Evolutionary conservation across 2,888 invertebrate genomes (phyloP).

Genomic region (Ichneumoninae sp.): DNA sequence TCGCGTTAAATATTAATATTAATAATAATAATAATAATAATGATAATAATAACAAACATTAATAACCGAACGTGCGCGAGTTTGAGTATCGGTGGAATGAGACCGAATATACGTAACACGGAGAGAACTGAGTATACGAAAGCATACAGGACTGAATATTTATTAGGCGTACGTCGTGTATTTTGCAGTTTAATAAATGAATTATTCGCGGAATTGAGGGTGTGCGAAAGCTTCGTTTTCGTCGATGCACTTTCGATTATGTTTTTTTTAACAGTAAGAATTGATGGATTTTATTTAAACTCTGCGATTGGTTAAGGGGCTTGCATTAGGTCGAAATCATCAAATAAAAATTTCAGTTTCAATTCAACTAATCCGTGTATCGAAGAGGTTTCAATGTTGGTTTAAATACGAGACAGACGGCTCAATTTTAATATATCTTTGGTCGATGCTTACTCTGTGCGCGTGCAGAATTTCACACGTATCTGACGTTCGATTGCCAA

Average conservation of each 20-base stretch:
- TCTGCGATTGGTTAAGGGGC: background rate
- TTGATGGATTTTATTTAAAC: constrained; percentile 3
- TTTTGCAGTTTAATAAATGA: constrained; percentile 51
- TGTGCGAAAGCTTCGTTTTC: constrained; percentile 8
- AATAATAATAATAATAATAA: constrained; percentile 32
- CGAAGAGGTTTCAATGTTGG: constrained; percentile 4
- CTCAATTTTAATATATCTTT: background rate
- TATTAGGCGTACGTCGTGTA: constrained; percentile 68
- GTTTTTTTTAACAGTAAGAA: constrained; percentile 49
- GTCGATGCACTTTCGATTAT: constrained; percentile 17
- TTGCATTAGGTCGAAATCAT: constrained; percentile 5
- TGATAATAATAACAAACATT: constrained; percentile 38
- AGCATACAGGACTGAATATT: constrained; percentile 74
- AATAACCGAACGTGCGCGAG: constrained; percentile 23
- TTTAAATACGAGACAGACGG: background rate
- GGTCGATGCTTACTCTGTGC: background rate
- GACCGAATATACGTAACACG: constrained; percentile 68
- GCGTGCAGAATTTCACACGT: no score
- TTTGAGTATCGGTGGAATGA: constrained; percentile 23
- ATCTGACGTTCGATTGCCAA: background rate
- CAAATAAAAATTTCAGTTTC: background rate
- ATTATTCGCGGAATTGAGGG: constrained; percentile 27
- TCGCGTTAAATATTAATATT: constrained; percentile 22
- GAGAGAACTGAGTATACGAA: constrained; percentile 75
- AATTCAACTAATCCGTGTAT: background rate